Conservation (phyloP, 2,113 vertebrate genomes). For the Ahaetulla prasina region DNA sequence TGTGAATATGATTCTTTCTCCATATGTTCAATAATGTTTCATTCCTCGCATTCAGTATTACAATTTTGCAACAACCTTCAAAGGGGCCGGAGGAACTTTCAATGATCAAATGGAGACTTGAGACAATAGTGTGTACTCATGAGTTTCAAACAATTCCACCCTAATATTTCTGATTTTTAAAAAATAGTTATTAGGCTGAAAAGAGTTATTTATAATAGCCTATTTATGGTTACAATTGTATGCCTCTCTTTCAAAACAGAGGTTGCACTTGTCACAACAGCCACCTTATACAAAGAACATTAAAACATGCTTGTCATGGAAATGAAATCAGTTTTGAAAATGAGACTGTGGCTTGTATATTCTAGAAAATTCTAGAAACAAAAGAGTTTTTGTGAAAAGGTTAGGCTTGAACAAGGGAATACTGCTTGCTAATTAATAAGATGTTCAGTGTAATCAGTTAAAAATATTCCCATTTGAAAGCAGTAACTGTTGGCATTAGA, state of each 20-base stretch:
- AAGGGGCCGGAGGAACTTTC: background rate
- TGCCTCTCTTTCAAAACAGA: conserved; percentile 20
- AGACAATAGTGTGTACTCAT: background rate
- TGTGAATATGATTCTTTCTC: background rate
- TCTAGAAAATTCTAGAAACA: conserved; percentile 31
- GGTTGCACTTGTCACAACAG: conserved; percentile 17
- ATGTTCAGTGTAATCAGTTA: fast-evolving
- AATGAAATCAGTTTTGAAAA: conserved; percentile 29
- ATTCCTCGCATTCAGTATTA: background rate
- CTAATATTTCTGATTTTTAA: background rate
- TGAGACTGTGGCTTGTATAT: conserved; percentile 20
- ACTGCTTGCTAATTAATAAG: conserved; percentile 30
- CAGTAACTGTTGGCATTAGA: background rate
- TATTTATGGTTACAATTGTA: conserved; percentile 1
- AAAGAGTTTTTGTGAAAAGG: conserved; percentile 18
- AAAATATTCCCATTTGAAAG: conserved; percentile 8
- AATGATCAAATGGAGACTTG: background rate
- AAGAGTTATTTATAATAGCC: background rate
- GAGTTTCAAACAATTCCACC: background rate
- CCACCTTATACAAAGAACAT: conserved; percentile 15
- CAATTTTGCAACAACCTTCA: background rate
- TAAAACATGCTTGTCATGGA: conserved; percentile 4
- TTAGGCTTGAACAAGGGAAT: conserved; percentile 32
- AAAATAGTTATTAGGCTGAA: background rate
- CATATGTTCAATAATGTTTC: background rate